Percentiles rank a stretch among this genome's conserved stretches.
These are phyloP conservation scores for Mallotus villosus DNA, from an alignment of 2,797 vertebrate genomes.

Conservation along the genomic window DNA sequence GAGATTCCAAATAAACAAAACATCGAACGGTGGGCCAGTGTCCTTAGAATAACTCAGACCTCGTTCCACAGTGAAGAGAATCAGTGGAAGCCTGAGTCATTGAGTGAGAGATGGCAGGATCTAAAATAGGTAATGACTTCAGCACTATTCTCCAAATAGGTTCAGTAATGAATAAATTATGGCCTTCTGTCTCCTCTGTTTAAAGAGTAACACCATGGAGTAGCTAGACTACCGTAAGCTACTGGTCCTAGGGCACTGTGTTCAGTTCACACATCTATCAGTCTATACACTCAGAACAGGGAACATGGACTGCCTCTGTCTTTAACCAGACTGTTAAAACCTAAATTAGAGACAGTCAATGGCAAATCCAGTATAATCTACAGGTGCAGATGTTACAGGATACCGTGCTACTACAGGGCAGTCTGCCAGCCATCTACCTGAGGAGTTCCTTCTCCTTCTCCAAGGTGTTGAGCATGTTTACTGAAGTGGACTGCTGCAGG, in stretches of 20 bases:
- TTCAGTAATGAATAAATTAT: conserved; percentile 66
- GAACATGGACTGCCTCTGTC: not conserved
- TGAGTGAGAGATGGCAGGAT: conserved; percentile 38
- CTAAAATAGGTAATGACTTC: conserved; percentile 61
- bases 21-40: not conserved
- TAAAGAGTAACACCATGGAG: conserved; percentile 50
- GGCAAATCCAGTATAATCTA: not conserved
- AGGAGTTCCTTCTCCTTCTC: conserved; percentile 95
- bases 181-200: conserved; percentile 52
- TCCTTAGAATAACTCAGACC: conserved; percentile 24
- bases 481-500: conserved; percentile 87
- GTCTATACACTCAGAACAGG: not conserved
- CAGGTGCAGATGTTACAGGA: not conserved
- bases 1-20: not conserved
- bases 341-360: not conserved
- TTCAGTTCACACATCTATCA: not conserved
- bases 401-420: too few relatives aligned
- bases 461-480: conserved; percentile 87
- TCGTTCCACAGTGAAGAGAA: conserved; percentile 25
- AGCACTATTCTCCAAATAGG: conserved; percentile 58
- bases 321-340: not conserved
- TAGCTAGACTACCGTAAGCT: conserved; percentile 30
- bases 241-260: not conserved
- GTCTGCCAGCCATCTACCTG: conserved; percentile 68
- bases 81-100: conserved; percentile 37